Evolutionary conservation across 1,140 invertebrate species (phyloP), one percentile per base, ranked within the genome.

Genomic region (Laodelphax striatellus): DNA sequence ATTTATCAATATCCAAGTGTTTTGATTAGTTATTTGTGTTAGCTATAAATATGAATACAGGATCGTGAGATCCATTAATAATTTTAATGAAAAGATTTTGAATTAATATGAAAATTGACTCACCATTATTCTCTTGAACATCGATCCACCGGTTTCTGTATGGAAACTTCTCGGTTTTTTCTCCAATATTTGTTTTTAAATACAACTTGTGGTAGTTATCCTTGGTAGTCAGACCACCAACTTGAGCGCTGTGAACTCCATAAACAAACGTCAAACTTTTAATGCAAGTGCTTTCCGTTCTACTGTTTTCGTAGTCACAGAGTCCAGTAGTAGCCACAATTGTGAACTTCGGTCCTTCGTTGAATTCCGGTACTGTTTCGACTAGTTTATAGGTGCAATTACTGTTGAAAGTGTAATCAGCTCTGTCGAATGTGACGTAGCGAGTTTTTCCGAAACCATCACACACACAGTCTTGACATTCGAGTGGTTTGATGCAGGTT

Each of bases 351-450:
- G 84, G 81, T 0, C 80, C 73, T 13, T 73, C 67, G 10, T 73
- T 65, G 1, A 38, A 28, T 3, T 46, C 53, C 9, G 77, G 69
- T 2, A 78, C 71, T 70, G 88, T 82, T 31, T 84, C 72, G 0
- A 87, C 83, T 13, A 88, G 76, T 9, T 90, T 70, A 67, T 91
- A 90, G 0, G 87, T 88, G 69, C 89, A 92, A 68, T 90, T 90
- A 13, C 83, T 84, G 62, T 83, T 79, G 63, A 86, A 84, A 0
- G 79, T 83, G 53, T 86, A 81, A 64, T 86, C 83, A 38, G 75
- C 79, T 24, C 80, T 79, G 70, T 91, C 87, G 62, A 88, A 92
- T 31, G 82, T 87, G 31, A 83, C 72, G 65, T 85, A 87, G 57
- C 86, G 81, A 0, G 85, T 80, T 41, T 82, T 80, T 1, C 86